Evolutionary conservation across 1,140 invertebrate species (phyloP).

Genomic region (Rhyzopertha dominica): DNA sequence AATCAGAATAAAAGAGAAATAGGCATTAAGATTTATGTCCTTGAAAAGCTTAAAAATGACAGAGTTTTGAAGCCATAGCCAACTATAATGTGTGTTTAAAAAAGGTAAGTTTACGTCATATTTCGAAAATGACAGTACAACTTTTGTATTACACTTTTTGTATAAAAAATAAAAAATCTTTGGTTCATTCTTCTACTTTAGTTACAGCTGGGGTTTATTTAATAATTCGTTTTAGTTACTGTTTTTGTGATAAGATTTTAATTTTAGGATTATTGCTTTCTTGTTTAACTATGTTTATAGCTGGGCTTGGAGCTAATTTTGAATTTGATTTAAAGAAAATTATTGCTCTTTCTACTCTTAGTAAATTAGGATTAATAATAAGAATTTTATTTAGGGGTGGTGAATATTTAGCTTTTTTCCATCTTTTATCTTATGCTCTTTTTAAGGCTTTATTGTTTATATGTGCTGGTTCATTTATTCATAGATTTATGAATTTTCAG

Average conservation of each 20-base stretch:
- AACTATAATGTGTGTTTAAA: too few species aligned
- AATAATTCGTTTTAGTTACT: conserved; percentile 58
- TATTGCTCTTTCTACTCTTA: conserved; percentile 68
- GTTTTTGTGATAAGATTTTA: conserved; percentile 35
- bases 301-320: conserved; percentile 54
- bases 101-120: too few species aligned
- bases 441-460: conserved; percentile 63
- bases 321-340: conserved; percentile 65
- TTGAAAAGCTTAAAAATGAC: too few species aligned
- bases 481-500: conserved; percentile 54
- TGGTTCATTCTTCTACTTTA: conserved; percentile 71
- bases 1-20: too few species aligned
- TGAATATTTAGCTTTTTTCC: conserved; percentile 54
- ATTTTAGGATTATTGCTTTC: conserved; percentile 43
- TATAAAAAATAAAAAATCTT: too few species aligned
- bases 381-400: conserved; percentile 50
- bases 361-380: conserved; percentile 63
- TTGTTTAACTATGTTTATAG: conserved; percentile 56
- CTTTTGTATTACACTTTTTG: too few species aligned
- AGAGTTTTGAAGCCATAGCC: too few species aligned
- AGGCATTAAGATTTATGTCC: too few species aligned
- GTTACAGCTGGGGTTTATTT: conserved; percentile 68
- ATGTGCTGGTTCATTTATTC: conserved; percentile 56
- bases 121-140: too few species aligned
- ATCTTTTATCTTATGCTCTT: conserved; percentile 58